phyloP scores from a whole-genome alignment of 2,113 vertebrate species.

The Siniperca chuatsi region DNA sequence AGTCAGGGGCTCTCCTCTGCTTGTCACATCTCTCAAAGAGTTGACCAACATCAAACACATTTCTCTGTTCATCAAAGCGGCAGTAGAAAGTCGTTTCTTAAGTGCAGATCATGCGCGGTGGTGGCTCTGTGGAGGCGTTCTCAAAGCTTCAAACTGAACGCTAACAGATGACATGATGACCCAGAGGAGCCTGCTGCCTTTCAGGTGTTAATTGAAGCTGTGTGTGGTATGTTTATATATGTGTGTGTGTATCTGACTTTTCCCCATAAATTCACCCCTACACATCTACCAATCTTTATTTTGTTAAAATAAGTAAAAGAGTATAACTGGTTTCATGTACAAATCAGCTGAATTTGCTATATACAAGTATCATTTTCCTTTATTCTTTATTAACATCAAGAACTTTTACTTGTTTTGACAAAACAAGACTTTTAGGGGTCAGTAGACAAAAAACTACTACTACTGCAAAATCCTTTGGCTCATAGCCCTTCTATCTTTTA shows the following conservation, averaged over 20 bases:
- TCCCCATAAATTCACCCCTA: neutral
- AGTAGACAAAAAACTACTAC: neutral
- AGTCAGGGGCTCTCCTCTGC: conserved; percentile 2
- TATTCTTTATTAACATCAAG: no score
- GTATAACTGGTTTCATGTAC: neutral
- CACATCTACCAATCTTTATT: neutral
- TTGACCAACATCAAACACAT: conserved; percentile 16
- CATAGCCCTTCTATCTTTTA: neutral
- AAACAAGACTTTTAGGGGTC: neutral
- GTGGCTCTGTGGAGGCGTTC: conserved; percentile 28
- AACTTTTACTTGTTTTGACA: neutral
- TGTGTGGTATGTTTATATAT: conserved; percentile 24
- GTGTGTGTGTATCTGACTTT: neutral
- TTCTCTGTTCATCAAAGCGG: conserved; percentile 15
- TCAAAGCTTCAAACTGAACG: conserved; percentile 51
- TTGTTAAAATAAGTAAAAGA: neutral
- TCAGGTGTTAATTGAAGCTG: conserved; percentile 69
- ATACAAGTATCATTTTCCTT: neutral
- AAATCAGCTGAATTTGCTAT: neutral
- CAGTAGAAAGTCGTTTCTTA: neutral
- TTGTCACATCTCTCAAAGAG: neutral
- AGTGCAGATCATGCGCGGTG: conserved; percentile 7
- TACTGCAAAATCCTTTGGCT: neutral
- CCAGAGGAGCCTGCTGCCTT: conserved; percentile 43
- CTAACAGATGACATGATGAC: conserved; percentile 62